Conservation (phyloP, 92 coral and sea anemone species). For the Scolanthus callimorphus region DNA sequence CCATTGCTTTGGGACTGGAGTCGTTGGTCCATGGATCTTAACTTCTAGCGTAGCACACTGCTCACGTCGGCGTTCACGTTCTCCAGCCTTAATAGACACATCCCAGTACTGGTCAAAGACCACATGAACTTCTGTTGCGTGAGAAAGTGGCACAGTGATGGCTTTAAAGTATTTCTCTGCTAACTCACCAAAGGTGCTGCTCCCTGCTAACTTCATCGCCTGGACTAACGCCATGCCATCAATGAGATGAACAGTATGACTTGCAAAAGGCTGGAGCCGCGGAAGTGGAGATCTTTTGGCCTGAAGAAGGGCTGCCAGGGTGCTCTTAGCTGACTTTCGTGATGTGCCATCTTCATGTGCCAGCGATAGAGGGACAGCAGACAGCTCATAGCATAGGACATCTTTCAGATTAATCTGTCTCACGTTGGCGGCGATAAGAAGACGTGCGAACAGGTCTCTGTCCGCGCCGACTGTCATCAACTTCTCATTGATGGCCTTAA, state of each 20-base stretch:
- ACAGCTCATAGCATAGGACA: constrained; percentile 40
- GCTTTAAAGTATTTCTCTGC: constrained; percentile 36
- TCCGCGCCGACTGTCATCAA: constrained; percentile 36
- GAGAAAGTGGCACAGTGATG: constrained; percentile 14
- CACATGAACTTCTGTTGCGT: constrained; percentile 27
- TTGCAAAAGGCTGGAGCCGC: constrained; percentile 13
- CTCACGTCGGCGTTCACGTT: constrained; percentile 25
- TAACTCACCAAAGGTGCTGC: constrained; percentile 31
- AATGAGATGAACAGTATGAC: constrained; percentile 29
- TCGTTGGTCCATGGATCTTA: constrained; percentile 24
- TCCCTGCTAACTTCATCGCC: constrained; percentile 31
- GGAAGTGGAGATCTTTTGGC: constrained; percentile 9
- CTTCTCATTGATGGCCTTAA: constrained; percentile 31
- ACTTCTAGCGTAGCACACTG: constrained; percentile 31
- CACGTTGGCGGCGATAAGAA: constrained; percentile 43
- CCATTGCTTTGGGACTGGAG: constrained; percentile 49
- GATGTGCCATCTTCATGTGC: constrained; percentile 47
- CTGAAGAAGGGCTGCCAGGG: constrained; percentile 28
- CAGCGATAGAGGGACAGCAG: constrained; percentile 38
- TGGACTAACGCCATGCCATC: constrained; percentile 45
- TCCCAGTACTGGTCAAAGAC: constrained; percentile 53
- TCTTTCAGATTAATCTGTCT: constrained; percentile 36
- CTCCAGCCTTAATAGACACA: constrained; percentile 27
- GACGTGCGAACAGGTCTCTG: constrained; percentile 40
- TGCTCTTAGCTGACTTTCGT: constrained; percentile 35